Conservation (phyloP, 2,797 vertebrate genomes). For the Anableps anableps region DNA sequence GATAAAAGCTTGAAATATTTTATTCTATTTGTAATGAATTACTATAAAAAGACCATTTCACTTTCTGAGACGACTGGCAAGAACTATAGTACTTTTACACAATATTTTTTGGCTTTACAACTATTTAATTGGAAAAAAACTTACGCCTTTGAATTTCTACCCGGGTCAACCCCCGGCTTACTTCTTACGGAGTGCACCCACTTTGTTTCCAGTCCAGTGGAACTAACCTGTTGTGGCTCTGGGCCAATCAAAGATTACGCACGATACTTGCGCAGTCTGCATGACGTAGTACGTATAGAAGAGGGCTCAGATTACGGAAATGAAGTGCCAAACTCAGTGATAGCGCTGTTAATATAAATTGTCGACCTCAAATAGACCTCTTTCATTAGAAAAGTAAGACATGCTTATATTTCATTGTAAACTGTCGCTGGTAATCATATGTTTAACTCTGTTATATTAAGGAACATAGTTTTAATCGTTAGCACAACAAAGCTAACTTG, state of each 20-base stretch:
- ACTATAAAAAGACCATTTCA: too few species aligned
- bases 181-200: not conserved
- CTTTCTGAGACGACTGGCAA: too few species aligned
- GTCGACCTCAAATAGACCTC: not conserved
- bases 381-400: constrained; percentile 39
- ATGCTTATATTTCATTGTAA: accelerated
- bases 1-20: too few species aligned
- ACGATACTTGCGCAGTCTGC: not conserved
- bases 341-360: not conserved
- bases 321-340: constrained; percentile 34
- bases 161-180: not conserved
- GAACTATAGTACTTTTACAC: too few species aligned
- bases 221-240: not conserved
- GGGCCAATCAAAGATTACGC: constrained; percentile 26
- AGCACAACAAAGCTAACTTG: constrained; percentile 1
- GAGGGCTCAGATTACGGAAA: constrained; percentile 42
- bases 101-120: too few species aligned
- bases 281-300: constrained; percentile 34
- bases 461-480: not conserved
- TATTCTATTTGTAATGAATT: too few species aligned
- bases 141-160: too few species aligned
- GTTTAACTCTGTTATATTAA: not conserved
- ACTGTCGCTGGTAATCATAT: not conserved
- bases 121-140: too few species aligned
- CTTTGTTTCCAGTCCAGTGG: not conserved